phyloP scores from a whole-genome alignment of 2,797 vertebrate genomes.

The Parambassis ranga region DNA sequence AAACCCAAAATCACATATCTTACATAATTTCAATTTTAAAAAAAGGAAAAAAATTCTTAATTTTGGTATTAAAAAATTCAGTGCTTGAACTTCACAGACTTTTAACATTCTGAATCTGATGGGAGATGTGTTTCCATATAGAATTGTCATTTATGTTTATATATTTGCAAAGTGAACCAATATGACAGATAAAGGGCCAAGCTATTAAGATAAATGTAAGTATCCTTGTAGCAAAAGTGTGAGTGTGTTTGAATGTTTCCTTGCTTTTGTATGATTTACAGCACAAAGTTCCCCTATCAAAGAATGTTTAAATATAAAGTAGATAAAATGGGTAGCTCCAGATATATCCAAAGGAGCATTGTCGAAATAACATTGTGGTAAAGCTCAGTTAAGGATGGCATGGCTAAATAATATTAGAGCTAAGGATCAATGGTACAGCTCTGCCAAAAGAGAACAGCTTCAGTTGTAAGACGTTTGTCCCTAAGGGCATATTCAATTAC shows the following conservation, averaged over 20 bases:
- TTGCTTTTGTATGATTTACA: too few species aligned
- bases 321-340: neutral
- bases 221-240: slow-evolving; percentile 43
- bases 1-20: too few species aligned
- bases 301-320: slow-evolving; percentile 1
- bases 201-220: slow-evolving; percentile 63
- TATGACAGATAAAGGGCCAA: slow-evolving; percentile 51
- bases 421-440: slow-evolving; percentile 61
- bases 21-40: too few species aligned
- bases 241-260: slow-evolving; percentile 3
- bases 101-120: too few species aligned
- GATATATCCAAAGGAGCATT: slow-evolving; percentile 39
- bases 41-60: too few species aligned
- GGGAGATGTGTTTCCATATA: too few species aligned
- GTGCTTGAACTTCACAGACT: too few species aligned
- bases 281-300: neutral
- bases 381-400: slow-evolving; percentile 59
- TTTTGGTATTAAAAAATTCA: too few species aligned
- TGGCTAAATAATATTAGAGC: slow-evolving; percentile 67
- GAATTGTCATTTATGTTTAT: slow-evolving; percentile 43
- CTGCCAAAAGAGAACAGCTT: slow-evolving; percentile 52
- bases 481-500: slow-evolving; percentile 71
- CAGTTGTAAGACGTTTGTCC: slow-evolving; percentile 51
- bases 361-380: slow-evolving; percentile 61
- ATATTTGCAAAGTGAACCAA: slow-evolving; percentile 50